phyloP scores from a whole-genome alignment of 1,140 invertebrate species.

The Sipha flava region DNA sequence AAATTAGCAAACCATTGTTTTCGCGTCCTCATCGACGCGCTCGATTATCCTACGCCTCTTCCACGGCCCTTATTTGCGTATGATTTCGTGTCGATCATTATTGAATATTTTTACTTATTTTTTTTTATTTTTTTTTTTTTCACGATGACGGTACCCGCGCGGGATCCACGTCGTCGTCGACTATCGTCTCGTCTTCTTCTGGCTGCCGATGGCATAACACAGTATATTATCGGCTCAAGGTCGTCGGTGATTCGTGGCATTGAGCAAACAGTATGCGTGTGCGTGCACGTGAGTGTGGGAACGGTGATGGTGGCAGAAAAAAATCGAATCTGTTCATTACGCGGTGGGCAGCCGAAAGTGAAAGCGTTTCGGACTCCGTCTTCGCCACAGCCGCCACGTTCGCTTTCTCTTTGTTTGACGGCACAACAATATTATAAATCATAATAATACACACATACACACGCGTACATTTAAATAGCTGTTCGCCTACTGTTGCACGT shows the following conservation, averaged over 20 bases:
- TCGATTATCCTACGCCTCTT: background rate
- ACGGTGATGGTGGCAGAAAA: background rate
- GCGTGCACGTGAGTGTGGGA: background rate
- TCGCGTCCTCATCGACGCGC: background rate
- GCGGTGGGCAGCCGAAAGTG: slow-evolving; percentile 21
- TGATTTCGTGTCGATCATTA: no score
- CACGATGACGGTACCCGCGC: no score
- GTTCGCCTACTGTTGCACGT: background rate
- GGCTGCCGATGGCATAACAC: background rate
- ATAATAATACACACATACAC: background rate
- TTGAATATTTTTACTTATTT: no score
- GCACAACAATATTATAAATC: background rate
- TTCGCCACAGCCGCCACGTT: no score
- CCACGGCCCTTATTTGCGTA: no score
- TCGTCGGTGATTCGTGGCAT: background rate
- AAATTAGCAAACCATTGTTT: slow-evolving; percentile 15
- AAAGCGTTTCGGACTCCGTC: slow-evolving; percentile 13
- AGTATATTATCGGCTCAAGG: background rate
- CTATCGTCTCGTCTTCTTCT: background rate
- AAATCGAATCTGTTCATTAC: background rate
- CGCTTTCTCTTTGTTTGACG: slow-evolving; percentile 19
- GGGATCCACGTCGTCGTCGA: no score
- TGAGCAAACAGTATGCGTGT: background rate
- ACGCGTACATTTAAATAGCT: background rate
- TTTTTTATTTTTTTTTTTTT: no score